Base-by-base conservation (phyloP, 2,113 vertebrate species). In the Thymallus thymallus region DNA sequence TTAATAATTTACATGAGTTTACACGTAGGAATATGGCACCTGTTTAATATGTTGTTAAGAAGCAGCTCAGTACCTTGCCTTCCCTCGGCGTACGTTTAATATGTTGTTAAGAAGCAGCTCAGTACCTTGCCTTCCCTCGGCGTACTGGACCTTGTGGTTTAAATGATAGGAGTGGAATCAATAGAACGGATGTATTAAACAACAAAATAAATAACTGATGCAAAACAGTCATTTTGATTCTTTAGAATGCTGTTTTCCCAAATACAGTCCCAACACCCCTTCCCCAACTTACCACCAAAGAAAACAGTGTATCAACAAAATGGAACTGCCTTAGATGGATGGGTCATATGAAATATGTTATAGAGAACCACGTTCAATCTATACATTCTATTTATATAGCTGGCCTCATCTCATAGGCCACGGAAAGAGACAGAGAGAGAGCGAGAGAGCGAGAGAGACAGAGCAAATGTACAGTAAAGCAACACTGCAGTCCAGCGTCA, bases 381-480 rank as follows among this genome's bases (percentile, higher is more conserved):
- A 61, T 71, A 56, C 68, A 76, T 75, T 68, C 58, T 60, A 14
- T 68, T 87, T 90, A 88, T 23, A 79, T 45, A 71, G 16, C 65
- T 32, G 13, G 64, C 30, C 64, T 29, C 3, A 3, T 73, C 65
- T 76, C 67, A 71, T 29, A 26, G 26, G 26, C 26, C 26, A 26
- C 14, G 81, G 24, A 68, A 75, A 83, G 80, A 76, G 77, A 73
- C 35, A 26, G 26, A 26, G 26, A 26, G 2, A 26, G 26, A 26
- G 26, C 1, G 26, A 81, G 61, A 82, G 13, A 62, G 73, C 81
- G 6, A 66, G 23, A 63, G 26, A 60, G 65, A 88, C 80, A 84
- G 80, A 80, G 45, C 80, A 88, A 83, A 83, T 75, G 81, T 78
- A 90, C 77, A 82, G 73, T 77, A 83, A 88, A 84, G 86, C 85